Evolutionary conservation across 1,140 invertebrate species (phyloP).

Genomic region (Zaprionus tsacasi): DNA sequence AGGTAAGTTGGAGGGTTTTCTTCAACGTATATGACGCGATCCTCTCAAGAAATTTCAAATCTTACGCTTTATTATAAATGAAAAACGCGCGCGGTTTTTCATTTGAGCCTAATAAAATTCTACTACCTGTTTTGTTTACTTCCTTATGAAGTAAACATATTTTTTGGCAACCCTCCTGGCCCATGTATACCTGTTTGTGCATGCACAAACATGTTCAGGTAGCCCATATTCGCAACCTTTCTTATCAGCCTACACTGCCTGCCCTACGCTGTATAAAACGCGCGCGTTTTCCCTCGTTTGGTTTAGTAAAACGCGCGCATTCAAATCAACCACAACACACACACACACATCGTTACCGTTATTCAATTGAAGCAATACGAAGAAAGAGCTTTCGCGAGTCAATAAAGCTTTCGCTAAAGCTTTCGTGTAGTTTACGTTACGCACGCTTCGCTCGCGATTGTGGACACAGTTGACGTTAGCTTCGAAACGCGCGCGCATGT

Average conservation of each 20-base stretch:
- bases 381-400: neutral
- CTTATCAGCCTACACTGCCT: neutral
- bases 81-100: conserved; percentile 10
- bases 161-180: neutral
- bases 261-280: conserved; percentile 8
- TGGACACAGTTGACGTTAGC: conserved; percentile 62
- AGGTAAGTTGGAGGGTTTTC: conserved; percentile 86
- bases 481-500: conserved; percentile 67
- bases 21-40: neutral
- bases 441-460: conserved; percentile 30
- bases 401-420: conserved; percentile 19
- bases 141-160: neutral
- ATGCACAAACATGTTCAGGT: neutral
- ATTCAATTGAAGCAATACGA: neutral
- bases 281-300: neutral
- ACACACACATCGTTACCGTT: neutral
- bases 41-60: too few species aligned
- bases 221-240: neutral
- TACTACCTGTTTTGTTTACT: neutral
- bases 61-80: too few species aligned
- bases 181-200: neutral
- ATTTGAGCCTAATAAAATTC: too few species aligned
- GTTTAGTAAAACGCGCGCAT: conserved; percentile 27
- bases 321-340: conserved; percentile 3
- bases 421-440: conserved; percentile 34